Base-by-base conservation (phyloP, 2,888 invertebrate species). In the Nebria brevicollis region DNA sequence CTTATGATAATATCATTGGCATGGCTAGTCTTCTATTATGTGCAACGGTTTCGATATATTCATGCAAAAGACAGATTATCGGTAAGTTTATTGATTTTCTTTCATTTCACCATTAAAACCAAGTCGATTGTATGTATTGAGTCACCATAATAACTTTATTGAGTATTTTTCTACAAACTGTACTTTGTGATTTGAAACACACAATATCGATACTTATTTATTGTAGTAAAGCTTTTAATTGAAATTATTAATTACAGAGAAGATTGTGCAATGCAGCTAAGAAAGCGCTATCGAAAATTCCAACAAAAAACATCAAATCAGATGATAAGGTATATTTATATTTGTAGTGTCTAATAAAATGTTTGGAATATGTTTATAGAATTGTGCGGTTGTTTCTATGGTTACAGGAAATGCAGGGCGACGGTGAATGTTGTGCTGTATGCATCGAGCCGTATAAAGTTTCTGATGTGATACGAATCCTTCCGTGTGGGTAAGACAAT, bases 21-120 rank as follows among this genome's bases (percentile, higher is more conserved):
- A 26, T 98, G 98, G 98, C 93, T 98, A 68, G 95, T 98, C 82
- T 98, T 98, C 90, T 98, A 98, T 91, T 98, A 98, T 89, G 95
- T 98, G 77, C 98, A 98, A 90, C 91, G 97, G 84, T 97, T 98
- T 90, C 92, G 98, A 82, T 97, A 98, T 88, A 95, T 97, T 83
- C 97, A 98, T 89, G 97, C 97, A 82, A 98, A 98, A 90, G 97
- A 98, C 88, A 92, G 96, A 87, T 93, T 98, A 84, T 97, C 97
- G 87, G 97, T 97, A 86, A 92, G 93, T 91, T 82, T 68, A 73
- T 20, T 83, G 65, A 20, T 20, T 20, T 20, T 20, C 20, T 20
- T 20, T 20, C 20, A 20, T 20, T 20, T 20, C 20, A 20, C 20
- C 20, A 20, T 20, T 20, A 20, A 20, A 20, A 20, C 20, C 20